Evolutionary conservation across 2,113 vertebrate species (phyloP), one percentile per base, ranked within the genome.

Genomic region (Chaenocephalus aceratus): DNA sequence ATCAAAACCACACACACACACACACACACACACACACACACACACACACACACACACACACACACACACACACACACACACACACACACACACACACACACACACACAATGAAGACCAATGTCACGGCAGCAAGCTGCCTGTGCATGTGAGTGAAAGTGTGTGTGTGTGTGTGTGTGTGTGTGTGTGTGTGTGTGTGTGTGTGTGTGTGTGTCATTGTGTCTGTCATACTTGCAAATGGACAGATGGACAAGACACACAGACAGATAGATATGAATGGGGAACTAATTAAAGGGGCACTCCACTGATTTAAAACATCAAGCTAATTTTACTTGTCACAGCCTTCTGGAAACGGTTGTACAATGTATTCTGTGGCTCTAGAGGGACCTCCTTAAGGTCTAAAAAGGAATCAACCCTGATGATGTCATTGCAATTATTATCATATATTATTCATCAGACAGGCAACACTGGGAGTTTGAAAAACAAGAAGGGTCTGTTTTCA

Each of bases 221-320:
- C 36, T 41, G 34, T 83, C 68, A 86, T 83, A 83, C 69, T 74
- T 78, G 77, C 57, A 88, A 76, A 72, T 60, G 41, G 41, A 56
- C 67, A 63, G 59, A 86, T 79, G 74, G 83, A 72, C 56, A 46
- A 36, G 30, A 80, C 8, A 74, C 63, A 77, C 21, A 62, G 72
- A 77, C 30, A 70, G 79, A 82, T 10, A 44, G 60, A 68, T 61
- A 53, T 6, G 18, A 44, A 62, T n/a, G 58, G 58, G 58, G 15
- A 60, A 60, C 58, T 18, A 60, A 60, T 62, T 64, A 64, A 48
- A 64, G 41, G 21, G 44, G 21, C 13, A 26, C 62, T 64, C 44
- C 62, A 64, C n/a, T 44, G 23, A 15, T 48, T 26, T 64, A 7
- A 26, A n/a, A 63, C 41, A 46, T 62, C 4, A 5, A 44, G 18